Conservation (phyloP, 2,888 invertebrate species). For the Allophyes oxyacanthae region DNA sequence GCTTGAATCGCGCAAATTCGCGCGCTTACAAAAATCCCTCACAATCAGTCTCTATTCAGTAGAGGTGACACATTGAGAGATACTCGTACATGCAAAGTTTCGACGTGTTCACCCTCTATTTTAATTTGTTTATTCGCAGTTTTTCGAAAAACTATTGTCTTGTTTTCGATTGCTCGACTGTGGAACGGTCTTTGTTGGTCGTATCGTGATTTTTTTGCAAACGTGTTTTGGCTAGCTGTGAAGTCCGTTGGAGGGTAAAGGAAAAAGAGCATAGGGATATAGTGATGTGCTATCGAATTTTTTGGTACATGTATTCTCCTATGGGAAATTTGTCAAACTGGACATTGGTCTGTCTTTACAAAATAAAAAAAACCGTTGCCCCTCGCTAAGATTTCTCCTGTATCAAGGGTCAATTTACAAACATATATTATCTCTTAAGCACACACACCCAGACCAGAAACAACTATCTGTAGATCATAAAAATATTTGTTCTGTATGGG, state of each 20-base stretch:
- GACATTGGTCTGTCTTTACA: too few species aligned
- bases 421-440: too few species aligned
- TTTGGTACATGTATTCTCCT: too few species aligned
- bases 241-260: conserved; percentile 1
- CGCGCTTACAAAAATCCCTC: conserved; percentile 70
- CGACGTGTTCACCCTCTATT: conserved; percentile 31
- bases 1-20: conserved; percentile 70
- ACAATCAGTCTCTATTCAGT: conserved; percentile 74
- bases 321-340: too few species aligned
- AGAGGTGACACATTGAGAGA: conserved; percentile 47
- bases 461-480: too few species aligned
- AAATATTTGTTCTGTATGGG: too few species aligned
- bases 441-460: too few species aligned
- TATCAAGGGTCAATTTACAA: too few species aligned
- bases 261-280: not conserved
- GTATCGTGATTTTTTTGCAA: conserved; percentile 12
- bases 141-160: conserved; percentile 48
- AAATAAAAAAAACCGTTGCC: too few species aligned
- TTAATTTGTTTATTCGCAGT: conserved; percentile 56
- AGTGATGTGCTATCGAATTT: too few species aligned
- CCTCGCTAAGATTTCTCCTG: too few species aligned
- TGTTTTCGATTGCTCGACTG: conserved; percentile 27
- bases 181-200: conserved; percentile 18
- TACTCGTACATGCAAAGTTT: conserved; percentile 53
- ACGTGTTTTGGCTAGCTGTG: conserved; percentile 20